Evolutionary conservation across 2,888 invertebrate species (phyloP).

Genomic region (Cephus pulcher): DNA sequence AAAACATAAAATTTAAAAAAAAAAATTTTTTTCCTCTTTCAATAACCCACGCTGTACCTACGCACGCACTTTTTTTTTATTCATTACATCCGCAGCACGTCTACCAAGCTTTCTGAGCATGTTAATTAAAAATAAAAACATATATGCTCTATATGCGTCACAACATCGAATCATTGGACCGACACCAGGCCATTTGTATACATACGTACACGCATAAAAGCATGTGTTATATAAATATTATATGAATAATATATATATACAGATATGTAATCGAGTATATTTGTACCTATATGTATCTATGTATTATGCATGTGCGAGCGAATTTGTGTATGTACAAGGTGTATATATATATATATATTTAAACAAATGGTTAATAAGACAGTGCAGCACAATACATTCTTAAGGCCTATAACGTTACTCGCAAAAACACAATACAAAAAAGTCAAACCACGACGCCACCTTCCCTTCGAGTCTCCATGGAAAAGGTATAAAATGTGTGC

Average conservation of each 20-base stretch:
- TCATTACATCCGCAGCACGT: neutral
- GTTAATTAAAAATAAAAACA: neutral
- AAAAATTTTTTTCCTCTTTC: no score
- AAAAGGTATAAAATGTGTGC: conserved; percentile 70
- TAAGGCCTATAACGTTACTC: conserved; percentile 22
- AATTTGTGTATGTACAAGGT: neutral
- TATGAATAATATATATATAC: neutral
- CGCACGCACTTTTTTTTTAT: neutral
- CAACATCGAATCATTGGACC: neutral
- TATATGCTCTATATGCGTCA: neutral
- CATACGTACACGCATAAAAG: neutral
- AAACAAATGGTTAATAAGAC: neutral
- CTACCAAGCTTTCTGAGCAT: neutral
- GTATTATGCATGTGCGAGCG: neutral
- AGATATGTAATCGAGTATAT: neutral
- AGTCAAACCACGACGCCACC: conserved; percentile 37
- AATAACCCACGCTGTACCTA: neutral
- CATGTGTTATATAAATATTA: no score
- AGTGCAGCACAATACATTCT: conserved; percentile 35
- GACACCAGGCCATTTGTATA: neutral
- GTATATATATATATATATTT: neutral
- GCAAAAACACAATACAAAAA: conserved; percentile 27
- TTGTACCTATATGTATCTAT: neutral
- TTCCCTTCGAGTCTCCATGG: conserved; percentile 60
- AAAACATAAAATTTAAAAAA: neutral